A percentile compares a stretch with the other conserved stretches of the same genome.
These are phyloP conservation scores for Argopecten irradians DNA, from an alignment of 1,140 invertebrate genomes.

Conservation along the genomic window DNA sequence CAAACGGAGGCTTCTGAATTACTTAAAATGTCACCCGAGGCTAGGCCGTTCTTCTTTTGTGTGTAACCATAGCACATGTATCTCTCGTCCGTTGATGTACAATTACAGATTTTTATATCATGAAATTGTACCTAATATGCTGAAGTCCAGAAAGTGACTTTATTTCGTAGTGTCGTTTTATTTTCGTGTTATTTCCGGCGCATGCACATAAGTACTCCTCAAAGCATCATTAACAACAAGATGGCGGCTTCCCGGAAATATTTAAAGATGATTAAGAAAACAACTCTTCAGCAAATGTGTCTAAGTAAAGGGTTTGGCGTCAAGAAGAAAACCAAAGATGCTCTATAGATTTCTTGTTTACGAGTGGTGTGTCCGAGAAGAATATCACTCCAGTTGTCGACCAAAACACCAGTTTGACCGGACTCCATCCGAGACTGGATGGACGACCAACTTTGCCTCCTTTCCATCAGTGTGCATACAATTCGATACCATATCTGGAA, in stretches of 20 bases:
- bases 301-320: neutral
- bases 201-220: constrained; percentile 32
- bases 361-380: too few species aligned
- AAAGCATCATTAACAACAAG: neutral
- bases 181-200: constrained; percentile 24
- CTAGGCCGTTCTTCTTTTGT: too few species aligned
- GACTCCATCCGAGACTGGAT: neutral
- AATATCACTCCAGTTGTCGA: too few species aligned
- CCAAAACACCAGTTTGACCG: neutral
- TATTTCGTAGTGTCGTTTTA: too few species aligned
- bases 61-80: too few species aligned
- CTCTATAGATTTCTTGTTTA: neutral
- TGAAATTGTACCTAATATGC: too few species aligned
- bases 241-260: constrained; percentile 35
- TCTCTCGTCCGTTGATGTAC: too few species aligned
- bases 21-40: too few species aligned
- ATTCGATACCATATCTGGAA: neutral
- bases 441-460: too few species aligned
- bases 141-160: too few species aligned
- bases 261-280: constrained; percentile 22
- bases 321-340: neutral
- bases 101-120: too few species aligned
- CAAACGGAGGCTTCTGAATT: too few species aligned
- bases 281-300: neutral
- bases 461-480: constrained; percentile 6